Evolutionary conservation across 2,797 vertebrate genomes (phyloP), one percentile per base, ranked within the genome.

Genomic region (Propithecus deckenii): DNA sequence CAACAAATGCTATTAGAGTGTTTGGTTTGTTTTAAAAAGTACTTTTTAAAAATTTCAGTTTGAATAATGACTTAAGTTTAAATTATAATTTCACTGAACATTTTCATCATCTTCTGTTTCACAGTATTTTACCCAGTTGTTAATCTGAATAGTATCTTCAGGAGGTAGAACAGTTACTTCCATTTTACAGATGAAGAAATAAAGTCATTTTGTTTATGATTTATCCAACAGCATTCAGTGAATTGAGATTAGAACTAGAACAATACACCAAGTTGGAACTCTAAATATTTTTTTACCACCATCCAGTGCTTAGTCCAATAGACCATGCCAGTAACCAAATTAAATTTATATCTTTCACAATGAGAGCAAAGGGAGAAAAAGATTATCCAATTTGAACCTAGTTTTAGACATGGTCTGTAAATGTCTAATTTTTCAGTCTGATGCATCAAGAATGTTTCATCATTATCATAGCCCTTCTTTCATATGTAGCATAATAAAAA

Each of bases 341-440:
- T 96, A 96, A 94, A 94, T 95, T 96, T 92, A 80, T 83, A 80
- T 89, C n/a, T 92, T 95, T 94, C 65, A 95, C 46, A 96, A 88
- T 92, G 59, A 96, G 79, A 95, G 25, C 89, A 94, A 78, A 57
- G 83, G 59, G 86, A 78, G 41, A 30, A 85, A 91, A 63, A 87
- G 94, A 69, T 98, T 97, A 97, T 97, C 72, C 30, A 97, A 41
- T 96, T 98, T 97, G 97, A 97, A 97, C 57, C 52, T 92, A 91
- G 90, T 97, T 97, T 96, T 94, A 98, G 57, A 78, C 90, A 97
- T 69, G 38, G 75, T 94, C 80, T 76, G 9, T 84, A 96, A 98
- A 48, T 97, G 94, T 89, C 96, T 97, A 95, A 96, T 98, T 98
- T 98, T 98, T 98, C 97, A 97, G 94, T 98, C 97, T 78, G 95